Conservation (phyloP, 2,113 vertebrate species). For the Malaclemys terrapin region DNA sequence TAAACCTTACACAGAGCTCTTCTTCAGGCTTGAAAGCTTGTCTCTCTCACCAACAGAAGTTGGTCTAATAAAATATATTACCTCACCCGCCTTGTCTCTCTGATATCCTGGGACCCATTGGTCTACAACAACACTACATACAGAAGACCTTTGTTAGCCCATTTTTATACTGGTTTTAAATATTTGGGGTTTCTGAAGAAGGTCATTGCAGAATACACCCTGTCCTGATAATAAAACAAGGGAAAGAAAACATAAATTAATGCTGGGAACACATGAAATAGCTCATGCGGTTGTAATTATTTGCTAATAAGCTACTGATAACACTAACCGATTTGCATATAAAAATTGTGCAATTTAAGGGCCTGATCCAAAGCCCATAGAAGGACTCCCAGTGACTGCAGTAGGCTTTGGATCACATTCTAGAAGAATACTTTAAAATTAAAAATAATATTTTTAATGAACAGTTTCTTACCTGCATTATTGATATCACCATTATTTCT, state of each 20-base stretch:
- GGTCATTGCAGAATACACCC: fast-evolving
- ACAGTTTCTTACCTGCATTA: not conserved
- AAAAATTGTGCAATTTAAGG: not conserved
- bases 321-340: not conserved
- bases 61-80: not conserved
- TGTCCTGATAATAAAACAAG: not conserved
- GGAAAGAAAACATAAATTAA: not conserved
- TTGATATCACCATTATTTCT: not conserved
- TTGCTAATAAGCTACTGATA: not conserved
- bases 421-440: not conserved
- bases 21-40: not conserved
- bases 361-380: not conserved
- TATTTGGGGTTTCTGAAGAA: fast-evolving
- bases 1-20: not conserved
- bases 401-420: not conserved
- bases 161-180: not conserved
- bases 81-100: not conserved
- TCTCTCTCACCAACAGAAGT: not conserved
- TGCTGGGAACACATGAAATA: fast-evolving
- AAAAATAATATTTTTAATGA: not conserved
- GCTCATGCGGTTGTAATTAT: fast-evolving
- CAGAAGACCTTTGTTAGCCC: not conserved
- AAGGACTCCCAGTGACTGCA: not conserved
- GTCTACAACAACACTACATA: not conserved
- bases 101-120: not conserved